Conservation (phyloP, 2,113 vertebrate genomes). For the Ptilorrhoa leucosticta region DNA sequence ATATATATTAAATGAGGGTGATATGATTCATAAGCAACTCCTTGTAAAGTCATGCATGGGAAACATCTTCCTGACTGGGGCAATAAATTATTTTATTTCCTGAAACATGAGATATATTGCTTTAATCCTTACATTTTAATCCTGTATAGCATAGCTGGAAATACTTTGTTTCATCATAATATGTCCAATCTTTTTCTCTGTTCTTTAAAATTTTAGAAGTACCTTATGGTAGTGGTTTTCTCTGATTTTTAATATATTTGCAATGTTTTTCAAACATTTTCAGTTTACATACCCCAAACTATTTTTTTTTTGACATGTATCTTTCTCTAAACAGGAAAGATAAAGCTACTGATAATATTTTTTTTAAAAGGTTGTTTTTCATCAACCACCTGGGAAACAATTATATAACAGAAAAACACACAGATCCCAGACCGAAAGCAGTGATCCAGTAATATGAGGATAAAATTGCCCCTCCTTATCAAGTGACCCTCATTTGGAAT, state of each 20-base stretch:
- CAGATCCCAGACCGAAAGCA: neutral
- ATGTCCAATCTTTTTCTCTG: neutral
- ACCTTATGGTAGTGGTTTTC: neutral
- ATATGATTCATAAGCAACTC: neutral
- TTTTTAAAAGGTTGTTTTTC: neutral
- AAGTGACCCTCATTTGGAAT: neutral
- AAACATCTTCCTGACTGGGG: neutral
- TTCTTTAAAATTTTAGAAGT: neutral
- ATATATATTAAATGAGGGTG: neutral
- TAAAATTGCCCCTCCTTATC: neutral
- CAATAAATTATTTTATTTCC: neutral
- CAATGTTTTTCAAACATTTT: neutral
- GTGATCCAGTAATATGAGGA: neutral
- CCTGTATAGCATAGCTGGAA: neutral
- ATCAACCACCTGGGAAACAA: neutral
- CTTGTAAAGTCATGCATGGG: neutral
- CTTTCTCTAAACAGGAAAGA: neutral
- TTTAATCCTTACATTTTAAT: constrained; percentile 7
- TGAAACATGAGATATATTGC: neutral
- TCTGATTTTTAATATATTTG: neutral
- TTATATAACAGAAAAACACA: neutral
- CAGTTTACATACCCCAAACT: neutral
- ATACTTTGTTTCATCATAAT: neutral
- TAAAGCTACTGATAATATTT: neutral
- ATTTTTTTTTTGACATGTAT: neutral